Percentiles rank a stretch among this genome's conserved stretches.
These are phyloP conservation scores for Aromia moschata DNA, from an alignment of 2,888 invertebrate species.

Conservation along the genomic window DNA sequence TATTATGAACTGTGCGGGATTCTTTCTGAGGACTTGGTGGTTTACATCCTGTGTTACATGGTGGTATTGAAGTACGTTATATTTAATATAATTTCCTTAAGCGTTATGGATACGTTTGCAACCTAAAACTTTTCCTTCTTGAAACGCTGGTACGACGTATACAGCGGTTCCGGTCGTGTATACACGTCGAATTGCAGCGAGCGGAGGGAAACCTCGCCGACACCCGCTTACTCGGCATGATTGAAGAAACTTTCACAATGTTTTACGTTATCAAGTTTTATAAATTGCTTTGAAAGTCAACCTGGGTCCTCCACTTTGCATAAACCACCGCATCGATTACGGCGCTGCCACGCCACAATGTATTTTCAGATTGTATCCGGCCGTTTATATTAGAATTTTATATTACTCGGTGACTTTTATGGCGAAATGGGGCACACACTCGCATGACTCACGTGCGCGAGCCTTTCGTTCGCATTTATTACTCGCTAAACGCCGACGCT, in stretches of 20 bases:
- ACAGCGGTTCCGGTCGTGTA: slow-evolving; percentile 3
- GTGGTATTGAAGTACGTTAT: too few species aligned
- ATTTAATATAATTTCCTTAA: too few species aligned
- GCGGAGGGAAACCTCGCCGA: slow-evolving; percentile 9
- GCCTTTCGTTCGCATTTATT: slow-evolving; percentile 50
- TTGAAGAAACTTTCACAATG: slow-evolving; percentile 57
- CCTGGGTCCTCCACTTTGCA: slow-evolving; percentile 61
- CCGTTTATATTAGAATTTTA: slow-evolving; percentile 63
- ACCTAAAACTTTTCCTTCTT: background rate
- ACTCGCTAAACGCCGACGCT: slow-evolving; percentile 31
- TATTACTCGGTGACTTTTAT: slow-evolving; percentile 61
- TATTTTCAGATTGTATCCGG: slow-evolving; percentile 63
- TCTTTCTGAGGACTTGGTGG: too few species aligned
- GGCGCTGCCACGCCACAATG: slow-evolving; percentile 56
- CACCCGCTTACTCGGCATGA: slow-evolving; percentile 44
- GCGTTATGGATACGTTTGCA: too few species aligned
- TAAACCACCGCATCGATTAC: slow-evolving; percentile 61
- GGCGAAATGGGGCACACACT: slow-evolving; percentile 59
- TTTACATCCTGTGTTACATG: too few species aligned
- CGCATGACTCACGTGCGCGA: slow-evolving; percentile 54
- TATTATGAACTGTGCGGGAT: too few species aligned
- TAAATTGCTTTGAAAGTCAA: slow-evolving; percentile 61
- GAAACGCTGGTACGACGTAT: background rate
- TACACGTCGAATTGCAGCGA: slow-evolving; percentile 18
- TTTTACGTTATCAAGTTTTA: slow-evolving; percentile 61